A percentile compares a stretch with the other conserved stretches of the same genome.
These are phyloP conservation scores for Aleiodes sp. DNA, from an alignment of 1,140 invertebrate species.

Conservation along the genomic window DNA sequence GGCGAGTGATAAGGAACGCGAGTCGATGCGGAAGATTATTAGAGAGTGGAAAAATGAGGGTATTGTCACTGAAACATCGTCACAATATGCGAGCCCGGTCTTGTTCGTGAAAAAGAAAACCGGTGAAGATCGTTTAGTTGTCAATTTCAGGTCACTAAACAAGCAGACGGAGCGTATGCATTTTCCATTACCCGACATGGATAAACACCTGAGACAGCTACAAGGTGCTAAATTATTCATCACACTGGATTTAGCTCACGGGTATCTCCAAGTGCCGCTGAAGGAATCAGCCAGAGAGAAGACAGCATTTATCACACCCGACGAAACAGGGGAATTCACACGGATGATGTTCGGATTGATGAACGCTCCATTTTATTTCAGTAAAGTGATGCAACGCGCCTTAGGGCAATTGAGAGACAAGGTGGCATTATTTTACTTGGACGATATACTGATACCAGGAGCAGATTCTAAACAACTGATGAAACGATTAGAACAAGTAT, in stretches of 20 bases:
- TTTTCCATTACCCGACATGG: conserved; percentile 63
- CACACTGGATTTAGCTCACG: conserved; percentile 61
- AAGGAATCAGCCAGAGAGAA: conserved; percentile 20
- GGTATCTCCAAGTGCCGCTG: conserved; percentile 27
- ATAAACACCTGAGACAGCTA: conserved; percentile 61
- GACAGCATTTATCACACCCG: conserved; percentile 32
- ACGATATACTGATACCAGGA: conserved; percentile 55
- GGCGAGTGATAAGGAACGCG: too few species aligned
- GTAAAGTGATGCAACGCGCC: conserved; percentile 36
- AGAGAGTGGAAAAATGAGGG: too few species aligned
- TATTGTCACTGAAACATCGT: conserved; percentile 52
- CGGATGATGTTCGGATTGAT: conserved; percentile 37
- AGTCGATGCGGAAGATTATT: too few species aligned
- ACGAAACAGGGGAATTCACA: conserved; percentile 35
- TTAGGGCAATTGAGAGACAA: neutral
- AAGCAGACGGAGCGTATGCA: conserved; percentile 59
- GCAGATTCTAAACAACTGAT: conserved; percentile 53
- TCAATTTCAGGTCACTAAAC: conserved; percentile 65
- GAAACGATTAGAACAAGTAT: conserved; percentile 43
- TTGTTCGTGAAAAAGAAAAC: conserved; percentile 64
- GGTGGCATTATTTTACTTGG: conserved; percentile 30
- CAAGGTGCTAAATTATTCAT: conserved; percentile 48
- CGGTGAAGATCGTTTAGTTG: conserved; percentile 58
- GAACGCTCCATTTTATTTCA: conserved; percentile 31
- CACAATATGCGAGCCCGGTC: conserved; percentile 60